Conservation (phyloP, 2,888 invertebrate species). For the Chrysodeixis includens region DNA sequence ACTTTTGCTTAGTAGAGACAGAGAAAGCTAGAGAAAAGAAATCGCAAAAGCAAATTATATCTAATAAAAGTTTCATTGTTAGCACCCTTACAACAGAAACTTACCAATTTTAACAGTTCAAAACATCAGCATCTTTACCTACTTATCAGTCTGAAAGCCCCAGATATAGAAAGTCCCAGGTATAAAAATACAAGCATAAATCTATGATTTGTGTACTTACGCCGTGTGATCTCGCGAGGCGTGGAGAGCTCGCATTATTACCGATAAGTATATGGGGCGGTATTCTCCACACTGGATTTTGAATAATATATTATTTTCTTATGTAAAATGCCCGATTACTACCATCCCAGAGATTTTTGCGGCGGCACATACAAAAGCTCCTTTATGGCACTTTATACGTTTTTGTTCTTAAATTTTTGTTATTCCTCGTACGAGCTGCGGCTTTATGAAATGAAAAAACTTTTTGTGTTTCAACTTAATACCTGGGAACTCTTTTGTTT, state of each 20-base stretch:
- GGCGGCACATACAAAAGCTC: constrained; percentile 81
- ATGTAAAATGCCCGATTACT: constrained; percentile 89
- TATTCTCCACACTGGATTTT: constrained; percentile 85
- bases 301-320: constrained; percentile 89
- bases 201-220: constrained; percentile 41
- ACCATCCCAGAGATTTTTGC: constrained; percentile 85
- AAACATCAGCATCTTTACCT: too few species aligned
- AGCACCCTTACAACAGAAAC: too few species aligned
- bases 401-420: constrained; percentile 82
- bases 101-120: too few species aligned
- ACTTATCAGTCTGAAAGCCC: too few species aligned
- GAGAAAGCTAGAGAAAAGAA: too few species aligned
- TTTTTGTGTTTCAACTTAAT: constrained; percentile 59
- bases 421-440: constrained; percentile 66
- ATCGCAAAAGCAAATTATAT: too few species aligned
- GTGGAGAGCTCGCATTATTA: constrained; percentile 82
- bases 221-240: constrained; percentile 41
- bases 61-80: too few species aligned
- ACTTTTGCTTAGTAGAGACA: too few species aligned
- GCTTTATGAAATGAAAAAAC: constrained; percentile 70
- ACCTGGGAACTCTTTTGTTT: constrained; percentile 49
- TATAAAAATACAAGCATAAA: constrained; percentile 37
- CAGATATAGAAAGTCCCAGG: not conserved
- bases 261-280: constrained; percentile 86
- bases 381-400: constrained; percentile 86